These are phyloP conservation scores for Chascanopsetta lugubris DNA, from an alignment of 2,113 vertebrate species.

Conservation along the genomic window DNA sequence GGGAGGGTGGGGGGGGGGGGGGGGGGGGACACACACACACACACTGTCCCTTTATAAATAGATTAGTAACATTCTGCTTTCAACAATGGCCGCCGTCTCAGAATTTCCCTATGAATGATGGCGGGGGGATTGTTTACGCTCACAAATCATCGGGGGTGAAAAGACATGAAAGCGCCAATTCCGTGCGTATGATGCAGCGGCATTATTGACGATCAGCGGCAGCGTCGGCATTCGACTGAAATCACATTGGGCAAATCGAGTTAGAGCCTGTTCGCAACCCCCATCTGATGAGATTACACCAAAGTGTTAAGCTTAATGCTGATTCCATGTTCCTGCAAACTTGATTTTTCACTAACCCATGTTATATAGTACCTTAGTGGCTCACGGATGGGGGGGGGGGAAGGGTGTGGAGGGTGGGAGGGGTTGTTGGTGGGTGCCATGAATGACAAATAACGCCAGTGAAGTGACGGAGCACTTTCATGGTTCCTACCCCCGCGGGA, in stretches of 20 bases:
- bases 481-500: constrained; percentile 38
- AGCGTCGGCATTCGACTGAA: constrained; percentile 43
- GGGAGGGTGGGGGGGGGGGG: no score
- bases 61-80: constrained; percentile 52
- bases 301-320: constrained; percentile 62
- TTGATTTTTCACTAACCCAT: constrained; percentile 48
- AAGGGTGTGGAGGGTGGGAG: no score
- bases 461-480: constrained; percentile 66
- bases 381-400: constrained; percentile 46
- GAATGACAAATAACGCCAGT: constrained; percentile 54
- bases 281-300: constrained; percentile 52
- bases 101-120: constrained; percentile 76
- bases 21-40: no score
- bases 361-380: constrained; percentile 45
- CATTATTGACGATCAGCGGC: constrained; percentile 45
- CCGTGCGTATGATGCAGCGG: constrained; percentile 40
- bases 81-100: constrained; percentile 59
- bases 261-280: constrained; percentile 45
- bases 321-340: constrained; percentile 50
- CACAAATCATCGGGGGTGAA: constrained; percentile 52
- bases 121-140: constrained; percentile 59
- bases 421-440: no score
- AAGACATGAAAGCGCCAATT: constrained; percentile 43
- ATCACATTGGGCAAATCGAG: constrained; percentile 50
- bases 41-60: constrained; percentile 44